These are phyloP conservation scores for Cyclura pinguis DNA, from an alignment of 2,797 vertebrate genomes.

Conservation along the genomic window DNA sequence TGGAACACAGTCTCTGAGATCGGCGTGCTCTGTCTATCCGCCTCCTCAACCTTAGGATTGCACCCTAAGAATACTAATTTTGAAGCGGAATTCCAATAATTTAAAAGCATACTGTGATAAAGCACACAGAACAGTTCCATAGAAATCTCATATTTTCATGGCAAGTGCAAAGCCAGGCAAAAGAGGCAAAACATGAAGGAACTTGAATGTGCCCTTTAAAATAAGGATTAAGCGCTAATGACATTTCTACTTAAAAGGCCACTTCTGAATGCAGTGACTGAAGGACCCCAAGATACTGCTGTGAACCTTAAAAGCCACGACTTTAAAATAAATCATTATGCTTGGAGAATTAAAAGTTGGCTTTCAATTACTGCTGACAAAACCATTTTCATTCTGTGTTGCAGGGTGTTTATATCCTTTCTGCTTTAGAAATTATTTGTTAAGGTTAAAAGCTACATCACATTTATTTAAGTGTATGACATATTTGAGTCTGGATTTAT, in stretches of 20 bases:
- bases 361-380: constrained; percentile 52
- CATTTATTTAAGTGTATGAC: constrained; percentile 43
- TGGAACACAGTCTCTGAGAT: not conserved
- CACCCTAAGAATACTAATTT: not conserved
- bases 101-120: constrained; percentile 57
- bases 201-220: constrained; percentile 47
- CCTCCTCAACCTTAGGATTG: not conserved
- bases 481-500: not conserved
- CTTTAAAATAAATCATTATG: constrained; percentile 48
- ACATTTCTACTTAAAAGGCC: constrained; percentile 44
- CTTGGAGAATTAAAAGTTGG: constrained; percentile 68
- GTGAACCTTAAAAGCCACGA: constrained; percentile 49
- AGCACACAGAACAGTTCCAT: constrained; percentile 46
- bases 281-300: constrained; percentile 45
- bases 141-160: constrained; percentile 48
- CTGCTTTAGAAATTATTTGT: constrained; percentile 31
- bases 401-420: constrained; percentile 52
- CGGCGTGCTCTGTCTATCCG: not conserved
- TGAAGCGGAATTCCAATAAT: constrained; percentile 59
- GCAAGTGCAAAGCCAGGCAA: constrained; percentile 40
- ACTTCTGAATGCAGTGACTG: constrained; percentile 38
- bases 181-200: constrained; percentile 15
- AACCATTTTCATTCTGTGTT: constrained; percentile 37
- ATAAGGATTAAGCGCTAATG: constrained; percentile 43
- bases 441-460: constrained; percentile 57